Base-by-base conservation (phyloP, 2,888 invertebrate genomes). In the Phyllotreta striolata region DNA sequence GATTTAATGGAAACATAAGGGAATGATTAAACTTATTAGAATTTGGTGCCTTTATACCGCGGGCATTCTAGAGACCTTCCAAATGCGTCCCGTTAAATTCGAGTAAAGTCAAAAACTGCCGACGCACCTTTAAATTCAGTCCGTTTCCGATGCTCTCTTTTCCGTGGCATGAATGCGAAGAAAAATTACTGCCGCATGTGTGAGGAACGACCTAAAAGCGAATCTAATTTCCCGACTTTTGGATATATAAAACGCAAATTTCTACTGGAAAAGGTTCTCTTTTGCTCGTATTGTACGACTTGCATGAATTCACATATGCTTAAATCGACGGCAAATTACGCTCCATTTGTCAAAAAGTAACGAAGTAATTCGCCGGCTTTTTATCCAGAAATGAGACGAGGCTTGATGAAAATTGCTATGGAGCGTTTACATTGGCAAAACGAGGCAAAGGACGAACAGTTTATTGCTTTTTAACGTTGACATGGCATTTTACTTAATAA, bases 301-400 rank as follows among this genome's bases (percentile, higher is more conserved):
- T 52, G 46, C 55, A 55, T 49, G 57, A 57, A 52, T 59, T 43
- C 59, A 62, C 59, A 61, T 58, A 63, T 58, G 52, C 56, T 51
- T 46, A 60, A 66, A 66, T 69, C 62, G 65, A 63, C 59, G 61
- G 66, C 61, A 54, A 65, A 66, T 64, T 60, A 64, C 54, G 56
- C 38, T 3, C 61, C 63, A 66, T 66, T 68, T 64, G 63, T 68
- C 64, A 66, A 54, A 64, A 62, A 64, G 66, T 63, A 41, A 58
- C 52, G 13, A 40, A 63, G 63, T 63, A 63, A 68, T 66, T 63
- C 58, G 56, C 60, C 64, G 60, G 59, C 55, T 61, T 66, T 64
- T 64, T 58, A 67, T 24, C 62, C 35, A 40, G 10, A 24, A 24
- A 24, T 24, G 24, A 24, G 24, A 24, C 24, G 24, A 4, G 24